Base-by-base conservation (phyloP, 1,140 invertebrate genomes). In the Dufourea novaeangliae region DNA sequence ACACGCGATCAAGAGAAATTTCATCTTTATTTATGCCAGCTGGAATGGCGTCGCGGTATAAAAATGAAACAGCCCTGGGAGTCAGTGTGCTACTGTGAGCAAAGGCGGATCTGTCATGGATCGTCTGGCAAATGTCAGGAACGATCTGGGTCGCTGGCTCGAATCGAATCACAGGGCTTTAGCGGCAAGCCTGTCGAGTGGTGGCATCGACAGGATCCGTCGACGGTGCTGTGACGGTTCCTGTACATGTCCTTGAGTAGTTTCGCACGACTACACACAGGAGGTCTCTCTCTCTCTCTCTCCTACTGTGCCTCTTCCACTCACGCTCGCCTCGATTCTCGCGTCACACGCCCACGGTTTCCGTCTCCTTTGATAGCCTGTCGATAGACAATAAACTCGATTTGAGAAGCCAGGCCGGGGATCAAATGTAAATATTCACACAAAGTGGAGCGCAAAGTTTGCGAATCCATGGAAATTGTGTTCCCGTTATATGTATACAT, bases 151-250 rank as follows among this genome's bases (percentile, higher is more conserved):
- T 73, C 72, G 73, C 22, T 80, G 82, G 57, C 52, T 84, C 46
- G 72, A 80, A 84, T 84, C 83, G 73, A 84, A 84, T 84, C 44
- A 69, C 73, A 64, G 56, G 67, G 79, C 78, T 84, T 80, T 57
- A 54, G 29, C 32, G 57, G 70, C 73, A 71, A 84, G 72, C 72
- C 72, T 84, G 77, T 80, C 81, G 52, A 41, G 56, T 41, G n/a
- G 63, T 83, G 78, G 50, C 64, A 54, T 67, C 82, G 83, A 84
- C 83, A 83, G 78, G 63, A 77, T 73, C 63, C 80, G 68, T 80
- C 66, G 72, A 73, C 63, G 68, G 34, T 66, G 41, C 64, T 72
- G 73, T 76, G 62, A 79, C 56, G 54, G 78, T 72, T 84, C 54
- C 75, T 82, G 82, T 83, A 83, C 80, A 78, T 82, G 56, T 63